Evolutionary conservation across 2,797 vertebrate genomes (phyloP).

Genomic region (Pipistrellus nathusii): DNA sequence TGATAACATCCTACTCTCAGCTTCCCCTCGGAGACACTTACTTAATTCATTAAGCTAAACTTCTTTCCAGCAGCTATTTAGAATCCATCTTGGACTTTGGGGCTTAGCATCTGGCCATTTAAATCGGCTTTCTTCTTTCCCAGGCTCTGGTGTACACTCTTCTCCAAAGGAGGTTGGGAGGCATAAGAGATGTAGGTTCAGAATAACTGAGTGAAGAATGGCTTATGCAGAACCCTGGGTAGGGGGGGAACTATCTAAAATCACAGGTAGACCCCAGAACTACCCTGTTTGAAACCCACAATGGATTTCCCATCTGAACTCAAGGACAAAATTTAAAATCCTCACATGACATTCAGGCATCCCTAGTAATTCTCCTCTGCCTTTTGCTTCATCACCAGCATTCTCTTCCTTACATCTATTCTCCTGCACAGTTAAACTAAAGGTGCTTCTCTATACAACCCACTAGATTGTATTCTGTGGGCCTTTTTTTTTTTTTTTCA

Average conservation of each 20-base stretch:
- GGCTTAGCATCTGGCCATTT: background rate
- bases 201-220: background rate
- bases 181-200: background rate
- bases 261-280: background rate
- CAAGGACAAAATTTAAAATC: background rate
- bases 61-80: background rate
- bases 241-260: background rate
- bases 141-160: background rate
- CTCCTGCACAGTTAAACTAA: slow-evolving; percentile 17
- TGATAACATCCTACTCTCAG: background rate
- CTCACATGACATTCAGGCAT: background rate
- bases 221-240: background rate
- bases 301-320: background rate
- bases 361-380: background rate
- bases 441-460: background rate
- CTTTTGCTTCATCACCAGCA: background rate
- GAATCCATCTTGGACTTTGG: background rate
- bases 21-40: background rate
- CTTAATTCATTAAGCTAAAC: background rate
- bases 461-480: background rate
- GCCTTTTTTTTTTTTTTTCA: background rate
- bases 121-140: background rate
- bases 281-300: background rate
- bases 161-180: background rate
- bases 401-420: background rate